phyloP scores from a whole-genome alignment of 2,888 invertebrate genomes.

The Adelognathus sp. region DNA sequence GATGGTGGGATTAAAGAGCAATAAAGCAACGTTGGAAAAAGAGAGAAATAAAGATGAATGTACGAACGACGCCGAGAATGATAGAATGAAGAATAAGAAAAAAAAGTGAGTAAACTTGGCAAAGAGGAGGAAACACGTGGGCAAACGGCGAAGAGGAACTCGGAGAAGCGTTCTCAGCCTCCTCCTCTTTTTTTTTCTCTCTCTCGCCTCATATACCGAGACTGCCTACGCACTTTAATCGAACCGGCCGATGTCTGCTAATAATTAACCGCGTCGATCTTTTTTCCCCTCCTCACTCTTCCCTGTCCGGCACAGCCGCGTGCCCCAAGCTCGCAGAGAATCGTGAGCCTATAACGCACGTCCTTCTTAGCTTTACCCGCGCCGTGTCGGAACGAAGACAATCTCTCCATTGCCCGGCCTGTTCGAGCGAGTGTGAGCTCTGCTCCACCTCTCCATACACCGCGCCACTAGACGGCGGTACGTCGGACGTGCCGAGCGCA shows the following conservation, averaged over 20 bases:
- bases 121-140: slow-evolving; percentile 35
- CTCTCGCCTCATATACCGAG: slow-evolving; percentile 17
- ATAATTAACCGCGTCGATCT: slow-evolving; percentile 54
- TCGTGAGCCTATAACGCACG: slow-evolving; percentile 40
- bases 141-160: slow-evolving; percentile 29
- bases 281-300: not conserved
- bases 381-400: slow-evolving; percentile 54
- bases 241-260: slow-evolving; percentile 58
- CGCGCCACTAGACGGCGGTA: slow-evolving; percentile 7
- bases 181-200: not conserved
- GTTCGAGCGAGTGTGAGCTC: not conserved
- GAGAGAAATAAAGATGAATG: not conserved
- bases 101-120: slow-evolving; percentile 13
- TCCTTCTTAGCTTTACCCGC: slow-evolving; percentile 49
- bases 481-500: slow-evolving; percentile 50
- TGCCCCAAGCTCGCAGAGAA: slow-evolving; percentile 8
- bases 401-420: slow-evolving; percentile 56
- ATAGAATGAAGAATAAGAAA: not conserved
- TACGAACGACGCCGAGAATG: not conserved
- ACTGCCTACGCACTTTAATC: slow-evolving; percentile 59
- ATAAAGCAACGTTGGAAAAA: slow-evolving; percentile 18
- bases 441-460: slow-evolving; percentile 37
- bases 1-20: slow-evolving; percentile 37
- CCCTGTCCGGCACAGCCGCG: slow-evolving; percentile 12
- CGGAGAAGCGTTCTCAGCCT: slow-evolving; percentile 19